Conservation (phyloP, 2,797 vertebrate species). For the Rachycentron canadum region DNA sequence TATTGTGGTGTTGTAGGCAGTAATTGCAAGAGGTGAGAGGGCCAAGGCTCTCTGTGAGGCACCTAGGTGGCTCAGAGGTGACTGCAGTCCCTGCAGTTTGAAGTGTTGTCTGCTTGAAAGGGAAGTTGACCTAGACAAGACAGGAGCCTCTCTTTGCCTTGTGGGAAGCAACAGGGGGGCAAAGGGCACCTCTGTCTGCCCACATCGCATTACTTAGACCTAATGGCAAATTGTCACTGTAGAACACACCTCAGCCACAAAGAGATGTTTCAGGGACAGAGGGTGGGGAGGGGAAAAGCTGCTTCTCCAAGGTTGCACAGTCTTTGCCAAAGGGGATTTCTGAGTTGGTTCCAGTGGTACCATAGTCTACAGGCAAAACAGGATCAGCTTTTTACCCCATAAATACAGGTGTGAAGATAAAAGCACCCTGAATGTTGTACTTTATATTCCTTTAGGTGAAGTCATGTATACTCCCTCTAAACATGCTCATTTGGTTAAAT, state of each 20-base stretch:
- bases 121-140: slow-evolving; percentile 77
- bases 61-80: slow-evolving; percentile 68
- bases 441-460: slow-evolving; percentile 16
- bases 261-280: slow-evolving; percentile 68
- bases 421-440: slow-evolving; percentile 17
- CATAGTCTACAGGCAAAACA: slow-evolving; percentile 37
- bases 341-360: slow-evolving; percentile 50
- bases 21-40: slow-evolving; percentile 73
- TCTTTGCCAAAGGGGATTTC: slow-evolving; percentile 59
- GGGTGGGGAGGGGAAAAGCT: slow-evolving; percentile 52
- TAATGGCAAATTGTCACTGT: slow-evolving; percentile 78
- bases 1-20: slow-evolving; percentile 47
- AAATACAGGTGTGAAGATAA: slow-evolving; percentile 50
- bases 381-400: slow-evolving; percentile 11
- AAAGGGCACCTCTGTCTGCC: slow-evolving; percentile 66
- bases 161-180: slow-evolving; percentile 72
- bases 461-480: not conserved
- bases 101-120: slow-evolving; percentile 76
- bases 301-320: slow-evolving; percentile 60
- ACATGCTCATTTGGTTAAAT: not conserved
- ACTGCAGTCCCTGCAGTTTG: slow-evolving; percentile 71
- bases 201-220: slow-evolving; percentile 69
- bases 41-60: slow-evolving; percentile 52
- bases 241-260: slow-evolving; percentile 68
- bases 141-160: slow-evolving; percentile 69